Evolutionary conservation across 2,797 vertebrate species (phyloP).

Genomic region (Australoheros facetus): DNA sequence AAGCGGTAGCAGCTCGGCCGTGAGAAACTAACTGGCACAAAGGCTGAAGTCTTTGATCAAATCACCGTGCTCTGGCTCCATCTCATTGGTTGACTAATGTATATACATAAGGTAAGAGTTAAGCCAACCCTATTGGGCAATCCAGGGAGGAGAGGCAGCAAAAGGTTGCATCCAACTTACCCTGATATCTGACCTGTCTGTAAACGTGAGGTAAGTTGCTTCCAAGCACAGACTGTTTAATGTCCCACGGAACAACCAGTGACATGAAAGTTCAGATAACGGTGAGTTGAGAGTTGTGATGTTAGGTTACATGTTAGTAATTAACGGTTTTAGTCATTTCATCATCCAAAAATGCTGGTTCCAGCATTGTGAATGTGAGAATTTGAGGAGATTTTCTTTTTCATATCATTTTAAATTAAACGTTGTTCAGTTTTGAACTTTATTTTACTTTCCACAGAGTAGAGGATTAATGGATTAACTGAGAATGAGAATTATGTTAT

Average conservation of each 20-base stretch:
- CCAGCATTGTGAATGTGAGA: neutral
- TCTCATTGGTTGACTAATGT: constrained; percentile 37
- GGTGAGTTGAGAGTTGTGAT: too few species aligned
- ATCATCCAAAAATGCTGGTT: neutral
- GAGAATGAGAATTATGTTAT: neutral
- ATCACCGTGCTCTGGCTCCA: constrained; percentile 26
- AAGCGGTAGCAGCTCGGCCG: neutral
- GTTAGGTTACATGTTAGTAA: too few species aligned
- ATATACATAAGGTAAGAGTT: constrained; percentile 28
- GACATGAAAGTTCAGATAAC: neutral
- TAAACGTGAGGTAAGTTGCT: neutral
- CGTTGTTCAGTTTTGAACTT: neutral
- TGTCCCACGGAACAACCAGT: too few species aligned
- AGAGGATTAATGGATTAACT: neutral
- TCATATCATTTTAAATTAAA: neutral
- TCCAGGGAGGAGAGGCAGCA: constrained; percentile 51
- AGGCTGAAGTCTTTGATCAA: constrained; percentile 12
- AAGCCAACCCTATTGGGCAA: constrained; percentile 43
- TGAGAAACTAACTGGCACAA: constrained; percentile 22
- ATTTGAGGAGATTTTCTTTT: neutral
- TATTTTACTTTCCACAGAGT: neutral
- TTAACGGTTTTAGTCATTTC: neutral
- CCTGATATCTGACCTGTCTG: neutral
- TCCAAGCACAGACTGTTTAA: neutral
- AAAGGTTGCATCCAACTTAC: constrained; percentile 11